These are phyloP conservation scores for Morone saxatilis DNA, from an alignment of 2,113 vertebrate genomes.

Conservation along the genomic window DNA sequence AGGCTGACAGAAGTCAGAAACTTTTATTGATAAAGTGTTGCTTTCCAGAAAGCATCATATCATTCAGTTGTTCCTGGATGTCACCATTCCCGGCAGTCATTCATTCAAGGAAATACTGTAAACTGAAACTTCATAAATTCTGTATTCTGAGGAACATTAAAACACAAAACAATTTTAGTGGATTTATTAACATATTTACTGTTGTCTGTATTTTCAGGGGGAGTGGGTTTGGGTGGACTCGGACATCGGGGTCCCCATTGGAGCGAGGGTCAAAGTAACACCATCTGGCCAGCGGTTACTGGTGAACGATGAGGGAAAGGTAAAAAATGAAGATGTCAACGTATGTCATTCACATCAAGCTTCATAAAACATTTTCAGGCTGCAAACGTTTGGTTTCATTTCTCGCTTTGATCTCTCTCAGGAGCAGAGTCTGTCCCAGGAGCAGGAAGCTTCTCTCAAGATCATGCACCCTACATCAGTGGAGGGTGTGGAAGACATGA, in stretches of 20 bases:
- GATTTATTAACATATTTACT: neutral
- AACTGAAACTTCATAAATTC: neutral
- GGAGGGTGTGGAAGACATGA: slow-evolving; percentile 95
- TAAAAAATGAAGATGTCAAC: slow-evolving; percentile 59
- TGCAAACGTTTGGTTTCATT: accelerated
- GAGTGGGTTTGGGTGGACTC: slow-evolving; percentile 93
- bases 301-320: slow-evolving; percentile 94
- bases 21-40: slow-evolving; percentile 1
- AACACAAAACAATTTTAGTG: neutral
- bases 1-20: neutral
- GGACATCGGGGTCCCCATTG: slow-evolving; percentile 85
- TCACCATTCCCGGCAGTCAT: neutral
- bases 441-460: slow-evolving; percentile 80
- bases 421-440: slow-evolving; percentile 85
- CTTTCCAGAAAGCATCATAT: neutral
- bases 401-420: slow-evolving; percentile 54
- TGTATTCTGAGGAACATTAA: neutral
- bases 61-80: neutral
- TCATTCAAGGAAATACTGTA: slow-evolving; percentile 1
- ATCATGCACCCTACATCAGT: slow-evolving; percentile 92
- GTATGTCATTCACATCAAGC: neutral
- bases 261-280: slow-evolving; percentile 88
- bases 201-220: slow-evolving; percentile 83
- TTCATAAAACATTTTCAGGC: neutral
- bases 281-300: slow-evolving; percentile 84